Evolutionary conservation across 2,797 vertebrate genomes (phyloP), one percentile per base, ranked within the genome.

Genomic region (Tenualosa ilisha): DNA sequence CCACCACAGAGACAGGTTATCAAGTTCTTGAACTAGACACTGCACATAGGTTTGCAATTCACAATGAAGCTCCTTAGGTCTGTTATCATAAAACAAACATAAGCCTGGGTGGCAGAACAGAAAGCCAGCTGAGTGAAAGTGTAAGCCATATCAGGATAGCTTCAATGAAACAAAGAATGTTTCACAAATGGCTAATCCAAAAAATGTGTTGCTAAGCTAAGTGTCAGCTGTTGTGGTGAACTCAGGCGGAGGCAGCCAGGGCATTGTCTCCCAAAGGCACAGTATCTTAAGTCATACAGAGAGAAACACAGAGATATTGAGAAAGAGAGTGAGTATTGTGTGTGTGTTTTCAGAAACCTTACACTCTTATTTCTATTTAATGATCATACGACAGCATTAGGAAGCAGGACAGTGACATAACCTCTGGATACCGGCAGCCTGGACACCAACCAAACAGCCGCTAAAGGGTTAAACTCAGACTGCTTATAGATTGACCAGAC

Each of bases 351-450:
- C 31, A 43, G 15, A 75, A 75, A 37, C 31, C 68, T 15, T 72
- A 72, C 37, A 40, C 72, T 72, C 81, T 85, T 40, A 31, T 82
- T 68, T 43, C 6, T 56, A 81, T 81, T 43, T 61, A n/a, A 81
- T 37, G 17, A 59, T 72, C 50, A 49, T 15, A 24, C 24, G 9
- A 75, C 3, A 50, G 43, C n/a, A 68, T 22, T 24, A 53, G 3
- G 22, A 68, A 61, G 68, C 49, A 59, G 85, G 65, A 85, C 88
- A 87, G 82, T 87, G 87, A 86, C 82, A 86, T 81, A 85, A 31
- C 86, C 63, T 82, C 65, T 49, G 85, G 20, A 83, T 82, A 87
- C 81, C 43, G 61, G n/a, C 61, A 88, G 83, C 81, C 65, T 86
- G 87, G 84, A 85, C 63, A 59, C 83, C 68, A 75, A 75, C 37